Percentiles rank a stretch among this genome's conserved stretches.
Conservation (phyloP, 30 jellyfish, hydroid and myxozoan species). For the Phacellophora camtschatica region DNA sequence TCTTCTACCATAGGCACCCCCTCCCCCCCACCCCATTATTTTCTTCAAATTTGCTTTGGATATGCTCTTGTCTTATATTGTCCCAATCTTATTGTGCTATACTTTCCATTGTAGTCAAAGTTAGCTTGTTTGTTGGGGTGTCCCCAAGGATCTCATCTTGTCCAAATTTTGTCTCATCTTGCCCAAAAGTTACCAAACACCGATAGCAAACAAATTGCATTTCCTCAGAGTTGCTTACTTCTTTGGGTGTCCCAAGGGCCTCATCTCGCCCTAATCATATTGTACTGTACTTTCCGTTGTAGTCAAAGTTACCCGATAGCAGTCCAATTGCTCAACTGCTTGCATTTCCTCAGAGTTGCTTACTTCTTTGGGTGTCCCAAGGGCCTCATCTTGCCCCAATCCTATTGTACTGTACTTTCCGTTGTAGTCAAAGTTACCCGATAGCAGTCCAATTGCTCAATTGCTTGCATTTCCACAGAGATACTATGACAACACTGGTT, state of each 20-base stretch:
- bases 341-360: constrained; percentile 85
- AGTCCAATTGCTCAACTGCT: constrained; percentile 75
- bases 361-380: neutral
- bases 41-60: constrained; percentile 68
- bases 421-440: constrained; percentile 68
- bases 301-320: constrained; percentile 72
- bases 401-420: constrained; percentile 25
- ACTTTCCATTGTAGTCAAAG: constrained; percentile 59
- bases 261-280: too few relatives aligned
- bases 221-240: constrained; percentile 89
- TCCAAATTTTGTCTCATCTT: too few relatives aligned
- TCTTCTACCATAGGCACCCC: constrained; percentile 67
- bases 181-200: too few relatives aligned
- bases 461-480: constrained; percentile 87
- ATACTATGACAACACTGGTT: constrained; percentile 82
- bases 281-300: constrained; percentile 36
- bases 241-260: too few relatives aligned
- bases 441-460: constrained; percentile 74
- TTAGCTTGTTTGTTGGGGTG: too few relatives aligned
- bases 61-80: neutral
- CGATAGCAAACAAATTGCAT: constrained; percentile 62
- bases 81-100: constrained; percentile 15
- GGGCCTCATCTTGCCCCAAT: constrained; percentile 24
- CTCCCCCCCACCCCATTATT: constrained; percentile 55
- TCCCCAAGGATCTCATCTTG: too few relatives aligned